Percentiles rank a stretch among this genome's conserved stretches.
These are phyloP conservation scores for Symphodus melops DNA, from an alignment of 2,113 vertebrate genomes.

Conservation along the genomic window DNA sequence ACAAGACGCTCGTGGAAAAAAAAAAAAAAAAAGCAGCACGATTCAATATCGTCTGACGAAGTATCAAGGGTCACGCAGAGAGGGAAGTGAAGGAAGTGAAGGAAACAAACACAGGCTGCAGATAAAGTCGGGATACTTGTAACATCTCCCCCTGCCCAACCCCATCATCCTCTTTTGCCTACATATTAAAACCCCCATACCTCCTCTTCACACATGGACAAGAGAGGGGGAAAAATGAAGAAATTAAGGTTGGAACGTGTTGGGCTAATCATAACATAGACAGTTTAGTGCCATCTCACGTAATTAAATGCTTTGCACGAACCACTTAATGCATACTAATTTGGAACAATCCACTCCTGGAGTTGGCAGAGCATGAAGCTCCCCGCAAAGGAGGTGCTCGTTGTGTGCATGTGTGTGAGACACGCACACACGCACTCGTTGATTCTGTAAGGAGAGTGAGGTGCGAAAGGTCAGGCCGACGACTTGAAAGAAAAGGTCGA, in stretches of 20 bases:
- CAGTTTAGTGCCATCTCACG: constrained; percentile 82
- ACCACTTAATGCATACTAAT: constrained; percentile 85
- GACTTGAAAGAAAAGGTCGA: constrained; percentile 81
- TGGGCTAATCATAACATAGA: constrained; percentile 84
- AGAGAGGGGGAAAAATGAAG: constrained; percentile 50
- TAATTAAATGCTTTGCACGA: constrained; percentile 84
- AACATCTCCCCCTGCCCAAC: constrained; percentile 29
- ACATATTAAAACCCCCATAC: constrained; percentile 8
- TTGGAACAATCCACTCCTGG: constrained; percentile 79
- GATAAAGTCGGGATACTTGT: constrained; percentile 64
- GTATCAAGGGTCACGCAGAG: constrained; percentile 49
- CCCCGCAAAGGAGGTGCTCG: constrained; percentile 63
- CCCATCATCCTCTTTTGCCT: constrained; percentile 18
- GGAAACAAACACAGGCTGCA: constrained; percentile 60
- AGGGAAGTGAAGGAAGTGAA: constrained; percentile 36
- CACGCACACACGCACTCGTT: constrained; percentile 4
- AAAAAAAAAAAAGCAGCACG: constrained; percentile 68
- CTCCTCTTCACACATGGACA: constrained; percentile 41
- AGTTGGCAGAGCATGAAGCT: constrained; percentile 79
- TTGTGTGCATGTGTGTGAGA: constrained; percentile 2
- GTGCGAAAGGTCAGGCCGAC: constrained; percentile 77
- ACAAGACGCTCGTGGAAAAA: no score
- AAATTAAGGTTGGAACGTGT: constrained; percentile 81
- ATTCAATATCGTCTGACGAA: constrained; percentile 74
- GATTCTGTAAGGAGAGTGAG: constrained; percentile 63